Conservation (phyloP, 2,888 invertebrate species). For the Eupithecia inturbata region DNA sequence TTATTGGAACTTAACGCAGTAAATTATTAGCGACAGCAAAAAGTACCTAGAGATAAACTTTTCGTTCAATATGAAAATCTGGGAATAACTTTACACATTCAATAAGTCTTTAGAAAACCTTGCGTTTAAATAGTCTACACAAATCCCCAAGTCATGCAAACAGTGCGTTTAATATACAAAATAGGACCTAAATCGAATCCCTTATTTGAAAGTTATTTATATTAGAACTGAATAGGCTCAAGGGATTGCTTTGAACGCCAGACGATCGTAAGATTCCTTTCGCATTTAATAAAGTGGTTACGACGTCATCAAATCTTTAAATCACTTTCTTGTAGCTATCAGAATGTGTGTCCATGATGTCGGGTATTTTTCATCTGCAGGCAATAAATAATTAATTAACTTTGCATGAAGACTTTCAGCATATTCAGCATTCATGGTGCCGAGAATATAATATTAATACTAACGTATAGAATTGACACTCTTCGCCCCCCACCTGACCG, state of each 20-base stretch:
- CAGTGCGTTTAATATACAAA: conserved; percentile 37
- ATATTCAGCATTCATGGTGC: too few species aligned
- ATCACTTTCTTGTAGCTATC: neutral
- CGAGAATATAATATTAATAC: too few species aligned
- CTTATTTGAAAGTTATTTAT: conserved; percentile 42
- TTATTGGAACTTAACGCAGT: neutral
- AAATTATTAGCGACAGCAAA: neutral
- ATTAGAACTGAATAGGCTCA: conserved; percentile 34
- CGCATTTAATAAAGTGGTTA: conserved; percentile 39
- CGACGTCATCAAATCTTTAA: conserved; percentile 5
- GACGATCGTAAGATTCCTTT: conserved; percentile 34
- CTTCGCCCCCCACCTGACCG: too few species aligned
- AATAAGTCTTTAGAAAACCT: conserved; percentile 16
- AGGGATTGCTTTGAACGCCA: conserved; percentile 38
- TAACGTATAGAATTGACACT: too few species aligned
- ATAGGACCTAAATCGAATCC: conserved; percentile 40
- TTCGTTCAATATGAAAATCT: neutral
- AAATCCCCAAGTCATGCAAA: conserved; percentile 40
- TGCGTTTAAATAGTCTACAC: conserved; percentile 20
- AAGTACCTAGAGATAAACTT: neutral
- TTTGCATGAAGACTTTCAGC: too few species aligned
- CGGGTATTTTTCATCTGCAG: too few species aligned
- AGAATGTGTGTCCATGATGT: too few species aligned
- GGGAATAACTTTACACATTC: conserved; percentile 6
- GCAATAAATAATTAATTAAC: too few species aligned